These are phyloP conservation scores for Alectura lathami DNA, from an alignment of 2,113 vertebrate genomes.

Conservation along the genomic window DNA sequence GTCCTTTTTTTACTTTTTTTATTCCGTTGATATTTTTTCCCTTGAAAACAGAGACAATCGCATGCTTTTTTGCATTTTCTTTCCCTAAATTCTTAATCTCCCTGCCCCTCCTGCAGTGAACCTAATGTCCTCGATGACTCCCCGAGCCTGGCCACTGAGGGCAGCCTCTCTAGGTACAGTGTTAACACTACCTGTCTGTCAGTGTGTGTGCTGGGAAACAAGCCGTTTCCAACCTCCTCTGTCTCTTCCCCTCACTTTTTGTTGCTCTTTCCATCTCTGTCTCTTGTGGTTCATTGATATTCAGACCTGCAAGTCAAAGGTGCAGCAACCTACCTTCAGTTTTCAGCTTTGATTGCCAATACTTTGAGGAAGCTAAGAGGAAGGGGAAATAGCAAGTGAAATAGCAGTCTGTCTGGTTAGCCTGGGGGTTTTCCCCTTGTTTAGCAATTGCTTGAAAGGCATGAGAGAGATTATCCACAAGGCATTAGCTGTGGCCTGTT, in stretches of 20 bases:
- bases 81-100: conserved; percentile 91
- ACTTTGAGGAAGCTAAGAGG: background rate
- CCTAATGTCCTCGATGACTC: conserved; percentile 99
- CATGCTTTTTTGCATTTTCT: conserved; percentile 82
- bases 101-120: conserved; percentile 97
- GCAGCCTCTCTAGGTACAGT: conserved; percentile 99
- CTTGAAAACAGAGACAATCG: conserved; percentile 75
- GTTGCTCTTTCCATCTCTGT: conserved; percentile 70
- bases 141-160: conserved; percentile 97
- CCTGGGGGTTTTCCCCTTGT: background rate
- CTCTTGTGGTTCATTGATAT: conserved; percentile 78
- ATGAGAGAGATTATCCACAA: background rate
- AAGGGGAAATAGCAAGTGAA: background rate
- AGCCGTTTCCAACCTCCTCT: conserved; percentile 71
- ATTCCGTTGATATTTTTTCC: conserved; percentile 75
- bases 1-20: conserved; percentile 74
- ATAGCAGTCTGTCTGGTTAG: background rate
- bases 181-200: conserved; percentile 86
- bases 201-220: conserved; percentile 89
- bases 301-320: conserved; percentile 81
- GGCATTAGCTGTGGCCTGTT: conserved; percentile 48
- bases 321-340: conserved; percentile 75
- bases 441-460: conserved; percentile 16
- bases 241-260: conserved; percentile 65
- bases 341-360: conserved; percentile 64